Conservation (phyloP, 2,113 vertebrate genomes). For the Microcebus murinus region DNA sequence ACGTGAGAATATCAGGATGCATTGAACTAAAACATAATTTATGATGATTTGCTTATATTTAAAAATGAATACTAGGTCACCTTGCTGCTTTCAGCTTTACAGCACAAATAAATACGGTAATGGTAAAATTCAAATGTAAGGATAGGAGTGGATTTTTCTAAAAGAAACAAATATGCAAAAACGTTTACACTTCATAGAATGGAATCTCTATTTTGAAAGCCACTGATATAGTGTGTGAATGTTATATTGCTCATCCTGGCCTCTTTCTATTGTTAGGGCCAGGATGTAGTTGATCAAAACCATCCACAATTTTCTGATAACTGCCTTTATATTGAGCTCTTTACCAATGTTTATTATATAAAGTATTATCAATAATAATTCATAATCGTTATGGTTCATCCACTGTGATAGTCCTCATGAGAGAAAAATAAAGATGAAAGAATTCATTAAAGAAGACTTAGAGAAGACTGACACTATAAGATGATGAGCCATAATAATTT, state of each 20-base stretch:
- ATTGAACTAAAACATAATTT: background rate
- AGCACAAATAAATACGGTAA: background rate
- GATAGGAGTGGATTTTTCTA: background rate
- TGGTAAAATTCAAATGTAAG: background rate
- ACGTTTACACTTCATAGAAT: background rate
- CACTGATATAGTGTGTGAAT: background rate
- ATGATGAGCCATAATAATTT: background rate
- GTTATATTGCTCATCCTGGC: background rate
- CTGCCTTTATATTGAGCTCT: background rate
- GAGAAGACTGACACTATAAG: background rate
- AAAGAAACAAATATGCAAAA: background rate
- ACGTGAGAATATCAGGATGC: background rate
- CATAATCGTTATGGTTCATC: background rate
- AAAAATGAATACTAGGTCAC: background rate
- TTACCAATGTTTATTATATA: background rate
- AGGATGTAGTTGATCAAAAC: background rate
- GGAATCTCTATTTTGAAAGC: background rate
- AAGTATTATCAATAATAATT: background rate
- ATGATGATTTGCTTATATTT: background rate
- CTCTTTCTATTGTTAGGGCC: background rate
- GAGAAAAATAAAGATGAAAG: background rate
- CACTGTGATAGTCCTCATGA: background rate
- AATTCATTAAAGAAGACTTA: background rate
- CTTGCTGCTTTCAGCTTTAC: background rate
- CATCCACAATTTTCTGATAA: background rate